Percentiles rank a stretch among this genome's conserved stretches.
Evolutionary conservation across 2,113 vertebrate genomes (phyloP).

Genomic region (Brachyhypopomus occidentalis): DNA sequence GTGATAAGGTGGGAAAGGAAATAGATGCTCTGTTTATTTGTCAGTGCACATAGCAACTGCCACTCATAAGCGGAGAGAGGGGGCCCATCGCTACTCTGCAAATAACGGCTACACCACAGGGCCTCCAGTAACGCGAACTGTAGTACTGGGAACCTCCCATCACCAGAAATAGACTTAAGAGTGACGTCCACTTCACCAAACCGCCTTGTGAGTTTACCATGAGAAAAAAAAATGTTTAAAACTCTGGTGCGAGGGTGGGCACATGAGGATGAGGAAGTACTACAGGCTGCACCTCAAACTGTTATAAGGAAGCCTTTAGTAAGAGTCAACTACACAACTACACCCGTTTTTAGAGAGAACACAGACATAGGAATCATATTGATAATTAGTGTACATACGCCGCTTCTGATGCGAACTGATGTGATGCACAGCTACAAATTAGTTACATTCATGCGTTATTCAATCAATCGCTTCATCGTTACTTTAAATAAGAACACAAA

Average conservation of each 20-base stretch:
- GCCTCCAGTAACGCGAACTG: slow-evolving; percentile 42
- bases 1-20: neutral
- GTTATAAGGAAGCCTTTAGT: slow-evolving; percentile 4
- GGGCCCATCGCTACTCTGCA: slow-evolving; percentile 13
- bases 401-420: neutral
- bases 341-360: neutral
- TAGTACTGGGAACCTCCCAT: slow-evolving; percentile 64
- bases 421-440: neutral
- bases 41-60: slow-evolving; percentile 45
- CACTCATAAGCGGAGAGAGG: slow-evolving; percentile 40
- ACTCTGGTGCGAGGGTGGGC: slow-evolving; percentile 48
- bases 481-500: slow-evolving; percentile 1
- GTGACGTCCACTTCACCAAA: slow-evolving; percentile 54
- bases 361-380: neutral
- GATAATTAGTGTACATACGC: slow-evolving; percentile 9
- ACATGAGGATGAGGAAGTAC: slow-evolving; percentile 68
- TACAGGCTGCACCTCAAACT: slow-evolving; percentile 34
- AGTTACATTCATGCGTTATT: neutral
- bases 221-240: slow-evolving; percentile 20
- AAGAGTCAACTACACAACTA: neutral
- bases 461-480: neutral
- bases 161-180: slow-evolving; percentile 60
- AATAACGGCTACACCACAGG: slow-evolving; percentile 54
- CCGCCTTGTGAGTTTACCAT: slow-evolving; percentile 52
- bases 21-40: slow-evolving; percentile 2